Evolutionary conservation across 92 coral and sea anemone genomes (phyloP), one percentile per base, ranked within the genome.

Genomic region (Palythoa grandis): DNA sequence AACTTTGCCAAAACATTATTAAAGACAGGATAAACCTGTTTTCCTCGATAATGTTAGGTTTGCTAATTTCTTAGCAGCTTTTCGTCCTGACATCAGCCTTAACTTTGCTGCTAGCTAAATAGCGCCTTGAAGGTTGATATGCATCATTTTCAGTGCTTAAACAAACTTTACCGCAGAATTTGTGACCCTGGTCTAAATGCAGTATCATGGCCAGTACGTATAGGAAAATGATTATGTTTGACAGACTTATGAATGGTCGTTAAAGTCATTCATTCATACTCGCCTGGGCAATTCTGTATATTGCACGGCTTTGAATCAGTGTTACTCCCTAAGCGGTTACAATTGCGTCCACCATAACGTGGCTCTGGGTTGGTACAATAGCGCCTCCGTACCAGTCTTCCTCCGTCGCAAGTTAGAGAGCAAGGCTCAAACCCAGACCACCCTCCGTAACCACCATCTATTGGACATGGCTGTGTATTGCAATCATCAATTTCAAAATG

Each of bases 331-430:
- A 93, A 70, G 14, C 25, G 17, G 35, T 94, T 84, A 53, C 98
- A 96, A 70, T 92, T 74, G 12, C 58, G 84, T 16, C 98, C 98
- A 9, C 98, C 96, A 57, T 92, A 90, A 66, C 78, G 90, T 53
- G 98, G 98, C 58, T 65, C 82, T 2, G 98, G 98, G 70, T 93
- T 92, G 13, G 93, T 92, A 84, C 98, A 95, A 78, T 87, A 90
- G 66, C 98, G 76, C 16, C n/a, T 65, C 53, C 93, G 93, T 73
- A 70, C 88, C 74, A 72, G 72, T n/a, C 88, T 89, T 1, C 98
- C 98, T 37, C 89, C 89, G 52, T 93, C 98, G 72, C 98, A 95
- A 15, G 90, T 80, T 43, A 72, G 87, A 16, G 93, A 89, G 73
- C 98, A 95, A 29, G 67, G 54, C 71, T 93, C 90, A 73, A 93